Conservation (phyloP, 2,888 invertebrate species). For the Pheosia gnoma region DNA sequence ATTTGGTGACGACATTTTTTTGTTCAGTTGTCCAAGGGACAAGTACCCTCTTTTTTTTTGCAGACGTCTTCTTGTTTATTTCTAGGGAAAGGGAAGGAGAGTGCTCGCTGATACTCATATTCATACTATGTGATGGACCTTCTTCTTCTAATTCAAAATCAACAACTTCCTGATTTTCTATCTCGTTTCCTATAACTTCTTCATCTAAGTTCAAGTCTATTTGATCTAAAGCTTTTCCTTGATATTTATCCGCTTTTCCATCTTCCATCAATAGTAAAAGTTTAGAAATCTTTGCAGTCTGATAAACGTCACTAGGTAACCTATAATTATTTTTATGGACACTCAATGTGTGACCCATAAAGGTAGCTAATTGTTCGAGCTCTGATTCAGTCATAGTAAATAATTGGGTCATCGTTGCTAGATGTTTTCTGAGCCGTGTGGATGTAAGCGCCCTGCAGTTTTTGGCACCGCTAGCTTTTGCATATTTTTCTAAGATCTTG, state of each 20-base stretch:
- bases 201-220: slow-evolving; percentile 23
- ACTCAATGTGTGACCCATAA: slow-evolving; percentile 27
- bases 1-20: slow-evolving; percentile 21
- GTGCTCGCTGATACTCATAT: no score
- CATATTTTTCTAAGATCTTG: slow-evolving; percentile 27
- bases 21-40: slow-evolving; percentile 23
- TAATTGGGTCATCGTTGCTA: slow-evolving; percentile 29
- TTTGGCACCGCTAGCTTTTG: slow-evolving; percentile 24
- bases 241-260: slow-evolving; percentile 25
- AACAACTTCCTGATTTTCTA: not conserved
- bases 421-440: slow-evolving; percentile 30
- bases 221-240: slow-evolving; percentile 24
- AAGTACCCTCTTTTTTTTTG: slow-evolving; percentile 8
- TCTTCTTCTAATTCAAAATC: not conserved
- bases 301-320: not conserved
- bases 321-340: slow-evolving; percentile 24
- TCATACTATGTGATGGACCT: not conserved
- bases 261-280: slow-evolving; percentile 24
- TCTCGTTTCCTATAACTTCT: slow-evolving; percentile 12
- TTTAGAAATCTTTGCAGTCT: no score
- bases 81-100: not conserved
- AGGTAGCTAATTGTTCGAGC: slow-evolving; percentile 24
- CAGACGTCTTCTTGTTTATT: not conserved
- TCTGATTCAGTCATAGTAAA: slow-evolving; percentile 22
- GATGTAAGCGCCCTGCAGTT: slow-evolving; percentile 24